phyloP scores from a whole-genome alignment of 2,888 invertebrate genomes.

The Eustalomyia histrio region DNA sequence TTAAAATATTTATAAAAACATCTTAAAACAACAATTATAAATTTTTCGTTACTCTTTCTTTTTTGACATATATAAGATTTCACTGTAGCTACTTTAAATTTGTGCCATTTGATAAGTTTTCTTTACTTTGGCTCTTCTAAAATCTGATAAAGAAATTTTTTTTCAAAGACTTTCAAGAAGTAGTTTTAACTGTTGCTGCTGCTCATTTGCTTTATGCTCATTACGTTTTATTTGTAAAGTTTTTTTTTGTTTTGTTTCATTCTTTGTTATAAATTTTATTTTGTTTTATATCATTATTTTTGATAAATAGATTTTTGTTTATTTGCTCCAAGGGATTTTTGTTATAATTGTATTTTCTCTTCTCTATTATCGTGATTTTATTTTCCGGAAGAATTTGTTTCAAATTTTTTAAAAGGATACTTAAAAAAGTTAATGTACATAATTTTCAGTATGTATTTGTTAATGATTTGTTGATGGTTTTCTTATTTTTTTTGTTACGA shows the following conservation, averaged over 20 bases:
- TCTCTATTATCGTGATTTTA: slow-evolving; percentile 9
- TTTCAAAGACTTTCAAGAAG: neutral
- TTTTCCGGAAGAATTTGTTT: neutral
- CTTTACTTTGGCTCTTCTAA: neutral
- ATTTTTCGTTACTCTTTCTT: too few species aligned
- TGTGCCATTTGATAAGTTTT: neutral
- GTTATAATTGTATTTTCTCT: neutral
- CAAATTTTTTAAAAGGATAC: neutral
- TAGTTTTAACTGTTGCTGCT: slow-evolving; percentile 3
- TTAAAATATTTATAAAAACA: too few species aligned
- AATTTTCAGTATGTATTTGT: neutral
- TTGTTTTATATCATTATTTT: slow-evolving; percentile 26
- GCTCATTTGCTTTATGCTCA: neutral
- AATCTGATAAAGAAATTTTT: slow-evolving; percentile 3
- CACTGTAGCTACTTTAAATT: neutral
- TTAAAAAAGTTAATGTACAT: neutral
- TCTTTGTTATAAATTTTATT: neutral
- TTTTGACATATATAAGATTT: neutral
- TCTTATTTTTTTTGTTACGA: neutral
- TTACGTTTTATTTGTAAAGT: neutral
- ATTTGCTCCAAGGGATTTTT: neutral
- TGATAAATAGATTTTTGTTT: slow-evolving; percentile 33
- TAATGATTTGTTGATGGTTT: neutral
- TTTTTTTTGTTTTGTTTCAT: neutral
- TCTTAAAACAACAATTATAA: too few species aligned